Percentiles rank a stretch among this genome's conserved stretches.
phyloP scores from a whole-genome alignment of 2,888 invertebrate genomes.

The Volucella inanis region DNA sequence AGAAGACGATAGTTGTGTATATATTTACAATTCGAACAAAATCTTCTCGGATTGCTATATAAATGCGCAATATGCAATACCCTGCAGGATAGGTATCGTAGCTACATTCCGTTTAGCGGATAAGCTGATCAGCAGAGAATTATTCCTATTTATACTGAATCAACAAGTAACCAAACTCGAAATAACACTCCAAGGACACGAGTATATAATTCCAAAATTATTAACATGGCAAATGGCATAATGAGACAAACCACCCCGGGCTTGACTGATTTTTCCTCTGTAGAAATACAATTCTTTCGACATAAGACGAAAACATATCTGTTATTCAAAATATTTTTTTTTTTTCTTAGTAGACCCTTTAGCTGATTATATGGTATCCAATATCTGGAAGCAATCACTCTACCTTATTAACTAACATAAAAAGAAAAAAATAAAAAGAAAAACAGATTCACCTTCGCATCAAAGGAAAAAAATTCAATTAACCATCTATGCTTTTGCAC shows the following conservation, averaged over 20 bases:
- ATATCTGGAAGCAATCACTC: not conserved
- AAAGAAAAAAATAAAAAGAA: not conserved
- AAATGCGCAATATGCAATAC: too few species aligned
- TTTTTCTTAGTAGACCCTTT: not conserved
- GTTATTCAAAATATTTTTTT: constrained; percentile 30
- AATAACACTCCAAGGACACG: constrained; percentile 1
- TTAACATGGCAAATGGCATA: constrained; percentile 6
- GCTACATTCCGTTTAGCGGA: not conserved
- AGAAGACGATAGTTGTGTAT: too few species aligned
- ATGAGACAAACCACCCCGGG: not conserved
- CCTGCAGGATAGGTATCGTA: too few species aligned
- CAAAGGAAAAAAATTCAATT: constrained; percentile 16
- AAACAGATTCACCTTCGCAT: constrained; percentile 3
- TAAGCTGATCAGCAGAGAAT: not conserved
- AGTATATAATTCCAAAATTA: not conserved
- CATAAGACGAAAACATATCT: not conserved
- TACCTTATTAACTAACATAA: too few species aligned
- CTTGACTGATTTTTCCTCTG: not conserved
- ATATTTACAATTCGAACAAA: too few species aligned
- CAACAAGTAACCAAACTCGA: too few species aligned
- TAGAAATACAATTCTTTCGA: not conserved
- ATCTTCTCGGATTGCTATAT: too few species aligned
- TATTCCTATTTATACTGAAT: too few species aligned
- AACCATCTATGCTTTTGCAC: not conserved
- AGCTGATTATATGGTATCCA: constrained; percentile 6